Base-by-base conservation (phyloP, 2,797 vertebrate genomes). In the Hippocampus kuda region DNA sequence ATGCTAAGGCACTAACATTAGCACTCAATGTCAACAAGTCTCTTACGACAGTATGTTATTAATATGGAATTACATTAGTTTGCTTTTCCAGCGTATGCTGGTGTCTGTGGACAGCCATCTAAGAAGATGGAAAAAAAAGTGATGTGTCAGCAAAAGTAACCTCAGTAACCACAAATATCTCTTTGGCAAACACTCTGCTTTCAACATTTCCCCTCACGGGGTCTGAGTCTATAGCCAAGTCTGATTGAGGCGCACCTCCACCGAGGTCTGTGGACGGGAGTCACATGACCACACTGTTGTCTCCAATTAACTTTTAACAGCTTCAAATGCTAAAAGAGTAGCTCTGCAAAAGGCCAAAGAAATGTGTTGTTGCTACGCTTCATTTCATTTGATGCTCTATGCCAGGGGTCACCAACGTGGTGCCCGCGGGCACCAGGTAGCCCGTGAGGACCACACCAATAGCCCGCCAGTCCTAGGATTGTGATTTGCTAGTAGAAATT, bases 91-190 rank as follows among this genome's bases (percentile, higher is more conserved):
- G 13, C 1, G 24, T 49, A 24, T 49, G 44, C 27, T 26, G 42
- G 63, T 49, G 64, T 49, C 44, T 42, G 62, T 22, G 38, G 22
- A 44, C 12, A 18, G 22, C 5, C 13, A 26, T 66, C 18, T 27
- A 49, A 8, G 41, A 38, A 44, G 42, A 64, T 59, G 61, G 61
- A 2, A 13, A 34, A 34, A 61, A 20, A 59, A 38, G 59, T 10
- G 7, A 61, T 16, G 9, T 57, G 27, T 79, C 74, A 71, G 73
- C 79, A 71, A 70, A 79, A 61, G 79, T 72, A 65, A 44, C 72
- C 68, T 66, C 72, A 74, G 68, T 73, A 80, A 51, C 70, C 77
- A 46, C 79, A 79, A 79, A 76, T 75, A 80, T 75, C 75, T 76
- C 67, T 71, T 72, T 73, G 59, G 62, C 68, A 84, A 80, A 81